phyloP scores from a whole-genome alignment of 2,113 vertebrate species.

The Balaeniceps rex region DNA sequence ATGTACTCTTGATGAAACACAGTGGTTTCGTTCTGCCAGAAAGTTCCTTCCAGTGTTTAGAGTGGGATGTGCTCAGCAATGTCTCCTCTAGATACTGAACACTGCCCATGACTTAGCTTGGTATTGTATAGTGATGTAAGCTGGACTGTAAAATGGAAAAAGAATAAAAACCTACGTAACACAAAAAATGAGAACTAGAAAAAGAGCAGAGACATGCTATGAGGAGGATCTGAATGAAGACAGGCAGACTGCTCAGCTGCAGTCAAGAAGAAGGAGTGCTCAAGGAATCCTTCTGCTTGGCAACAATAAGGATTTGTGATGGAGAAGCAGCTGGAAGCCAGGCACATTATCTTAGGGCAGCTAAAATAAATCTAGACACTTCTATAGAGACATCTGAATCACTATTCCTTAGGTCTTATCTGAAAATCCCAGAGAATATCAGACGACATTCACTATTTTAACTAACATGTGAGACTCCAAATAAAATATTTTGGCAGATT shows the following conservation, averaged over 20 bases:
- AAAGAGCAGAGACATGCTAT: not conserved
- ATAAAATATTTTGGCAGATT: not conserved
- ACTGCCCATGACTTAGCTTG: not conserved
- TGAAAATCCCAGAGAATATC: not conserved
- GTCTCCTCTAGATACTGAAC: not conserved
- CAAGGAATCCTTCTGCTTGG: not conserved
- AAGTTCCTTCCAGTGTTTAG: not conserved
- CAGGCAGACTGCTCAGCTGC: not conserved
- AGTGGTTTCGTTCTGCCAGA: not conserved
- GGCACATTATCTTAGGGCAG: not conserved
- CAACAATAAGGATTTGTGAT: not conserved
- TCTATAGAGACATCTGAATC: not conserved
- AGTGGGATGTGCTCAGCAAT: not conserved
- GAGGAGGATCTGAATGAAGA: not conserved
- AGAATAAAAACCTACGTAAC: not conserved
- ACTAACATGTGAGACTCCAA: not conserved
- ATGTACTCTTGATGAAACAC: not conserved
- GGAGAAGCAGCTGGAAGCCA: not conserved
- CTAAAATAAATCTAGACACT: not conserved
- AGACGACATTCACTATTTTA: not conserved
- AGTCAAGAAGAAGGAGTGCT: not conserved
- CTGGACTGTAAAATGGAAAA: not conserved
- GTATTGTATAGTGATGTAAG: not conserved
- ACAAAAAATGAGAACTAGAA: not conserved
- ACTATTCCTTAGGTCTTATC: not conserved